Evolutionary conservation across 64 coral and sea anemone genomes (phyloP), one percentile per base, ranked within the genome.

Genomic region (Pocillopora damicornis): DNA sequence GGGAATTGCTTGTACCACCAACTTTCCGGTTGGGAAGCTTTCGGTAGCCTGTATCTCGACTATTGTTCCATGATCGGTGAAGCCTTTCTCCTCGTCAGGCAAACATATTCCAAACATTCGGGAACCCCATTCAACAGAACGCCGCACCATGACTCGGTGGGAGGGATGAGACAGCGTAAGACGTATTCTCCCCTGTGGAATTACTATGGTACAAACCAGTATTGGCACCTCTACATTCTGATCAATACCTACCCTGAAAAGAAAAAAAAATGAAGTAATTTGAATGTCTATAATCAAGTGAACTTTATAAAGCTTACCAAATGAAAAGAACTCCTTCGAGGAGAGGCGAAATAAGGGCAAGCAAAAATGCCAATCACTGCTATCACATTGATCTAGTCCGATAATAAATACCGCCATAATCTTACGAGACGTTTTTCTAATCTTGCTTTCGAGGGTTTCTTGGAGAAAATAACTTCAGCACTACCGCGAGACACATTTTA

Each of bases 41-140:
- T 82, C 74, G 8, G 82, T 87, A 30, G 91, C 79, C 61, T 78
- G 88, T 63, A 98, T 94, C 72, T 98, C 82, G 23, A 94, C 76
- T 75, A 98, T 88, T 75, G 92, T 94, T 61, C 95, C 95, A 85
- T 84, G 59, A 25, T 82, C 73, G 16, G 89, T 65, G 62, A 94
- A 98, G 16, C 83, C 63, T 20, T 87, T 22, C 1, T 68, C 89
- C n/a, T 63, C 37, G 35, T 36, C 63, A 20, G 86, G 35, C 56
- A 88, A 35, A 69, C 95, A 98, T 85, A 98, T 98, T 20, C 95
- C 95, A 75, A 98, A 98, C 61, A 91, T 89, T 26, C 80, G 77
- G 23, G 89, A 90, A 1, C 95, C 95, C 22, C 86, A 94, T 74
- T 98, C 95, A 63, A 94, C 16, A 35, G 92, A 98, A 2, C 92